phyloP scores from a whole-genome alignment of 2,113 vertebrate species.

The Puma concolor region DNA sequence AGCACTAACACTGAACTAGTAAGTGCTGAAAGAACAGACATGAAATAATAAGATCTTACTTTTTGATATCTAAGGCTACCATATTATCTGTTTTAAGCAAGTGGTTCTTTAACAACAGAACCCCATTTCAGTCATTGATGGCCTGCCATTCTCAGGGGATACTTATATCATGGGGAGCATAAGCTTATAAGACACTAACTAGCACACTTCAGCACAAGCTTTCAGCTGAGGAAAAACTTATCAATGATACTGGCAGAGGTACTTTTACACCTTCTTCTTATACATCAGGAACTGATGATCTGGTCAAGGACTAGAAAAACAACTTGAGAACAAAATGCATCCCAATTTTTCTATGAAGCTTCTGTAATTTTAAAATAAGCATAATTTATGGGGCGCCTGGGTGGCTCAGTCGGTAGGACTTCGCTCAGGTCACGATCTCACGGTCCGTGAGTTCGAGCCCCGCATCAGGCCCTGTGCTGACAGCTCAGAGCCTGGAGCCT shows the following conservation, averaged over 20 bases:
- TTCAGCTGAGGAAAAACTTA: slow-evolving; percentile 44
- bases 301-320: slow-evolving; percentile 19
- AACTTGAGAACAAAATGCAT: slow-evolving; percentile 39
- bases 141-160: slow-evolving; percentile 27
- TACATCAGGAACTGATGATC: neutral
- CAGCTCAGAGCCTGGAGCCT: too few relatives aligned
- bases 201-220: slow-evolving; percentile 5
- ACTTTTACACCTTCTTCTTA: slow-evolving; percentile 5
- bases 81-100: slow-evolving; percentile 46
- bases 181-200: neutral
- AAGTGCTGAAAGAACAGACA: slow-evolving; percentile 1
- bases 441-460: too few relatives aligned
- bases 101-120: slow-evolving; percentile 36
- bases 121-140: neutral
- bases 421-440: too few relatives aligned
- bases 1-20: neutral
- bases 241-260: neutral
- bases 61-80: slow-evolving; percentile 5
- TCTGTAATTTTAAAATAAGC: neutral
- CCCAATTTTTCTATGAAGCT: slow-evolving; percentile 15
- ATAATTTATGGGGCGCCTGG: too few relatives aligned
- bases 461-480: too few relatives aligned
- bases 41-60: slow-evolving; percentile 18
- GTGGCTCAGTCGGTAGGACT: too few relatives aligned
- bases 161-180: neutral